Conservation (phyloP, 1,140 invertebrate species). For the Pseudobourletiella spinata region DNA sequence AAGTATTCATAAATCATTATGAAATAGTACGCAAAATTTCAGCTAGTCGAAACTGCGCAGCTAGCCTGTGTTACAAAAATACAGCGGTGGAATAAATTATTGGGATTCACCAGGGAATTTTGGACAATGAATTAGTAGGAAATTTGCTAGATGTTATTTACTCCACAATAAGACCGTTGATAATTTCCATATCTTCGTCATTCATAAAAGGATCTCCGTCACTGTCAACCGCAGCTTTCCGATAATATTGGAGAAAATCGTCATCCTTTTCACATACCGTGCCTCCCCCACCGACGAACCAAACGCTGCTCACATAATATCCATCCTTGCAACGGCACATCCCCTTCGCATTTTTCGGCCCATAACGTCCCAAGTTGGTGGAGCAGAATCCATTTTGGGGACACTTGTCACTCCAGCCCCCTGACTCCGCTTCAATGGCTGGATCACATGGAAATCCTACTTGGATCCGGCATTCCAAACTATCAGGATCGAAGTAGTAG, state of each 20-base stretch:
- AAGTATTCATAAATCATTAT: too few relatives aligned
- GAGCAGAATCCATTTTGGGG: neutral
- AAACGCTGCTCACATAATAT: neutral
- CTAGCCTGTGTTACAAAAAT: too few relatives aligned
- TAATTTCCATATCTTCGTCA: too few relatives aligned
- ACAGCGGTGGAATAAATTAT: too few relatives aligned
- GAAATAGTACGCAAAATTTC: too few relatives aligned
- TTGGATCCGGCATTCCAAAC: slow-evolving; percentile 1
- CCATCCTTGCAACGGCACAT: slow-evolving; percentile 8
- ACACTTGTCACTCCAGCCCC: neutral
- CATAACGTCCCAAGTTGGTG: slow-evolving; percentile 1
- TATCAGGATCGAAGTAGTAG: neutral
- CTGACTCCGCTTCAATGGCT: neutral
- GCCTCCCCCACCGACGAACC: neutral
- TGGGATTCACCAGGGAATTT: too few relatives aligned
- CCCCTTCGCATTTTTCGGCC: neutral
- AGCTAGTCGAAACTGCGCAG: too few relatives aligned
- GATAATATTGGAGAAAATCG: too few relatives aligned
- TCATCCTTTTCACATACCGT: neutral
- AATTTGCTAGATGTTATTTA: too few relatives aligned
- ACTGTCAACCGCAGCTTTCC: neutral
- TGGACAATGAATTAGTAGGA: too few relatives aligned
- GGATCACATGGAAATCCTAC: slow-evolving; percentile 3
- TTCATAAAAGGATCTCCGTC: neutral
- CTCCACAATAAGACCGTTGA: too few relatives aligned